A percentile compares a stretch with the other conserved stretches of the same genome.
Evolutionary conservation across 2,113 vertebrate species (phyloP).

Genomic region (Pithys albifrons): DNA sequence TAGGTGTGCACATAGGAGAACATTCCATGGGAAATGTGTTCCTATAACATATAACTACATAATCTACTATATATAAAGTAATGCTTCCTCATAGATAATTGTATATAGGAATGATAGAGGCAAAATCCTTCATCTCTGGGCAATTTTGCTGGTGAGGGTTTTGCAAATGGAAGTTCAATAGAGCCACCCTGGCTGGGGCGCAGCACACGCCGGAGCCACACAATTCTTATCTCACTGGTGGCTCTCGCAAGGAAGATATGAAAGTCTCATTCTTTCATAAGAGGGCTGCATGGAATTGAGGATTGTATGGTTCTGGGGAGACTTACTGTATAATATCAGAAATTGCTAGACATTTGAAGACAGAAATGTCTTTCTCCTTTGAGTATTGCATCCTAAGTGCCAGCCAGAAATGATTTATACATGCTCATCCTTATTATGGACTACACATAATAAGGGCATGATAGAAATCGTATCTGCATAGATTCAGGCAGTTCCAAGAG

Average conservation of each 20-base stretch:
- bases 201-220: background rate
- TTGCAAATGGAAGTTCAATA: constrained; percentile 59
- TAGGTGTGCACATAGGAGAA: background rate
- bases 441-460: constrained; percentile 82
- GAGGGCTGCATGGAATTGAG: constrained; percentile 62
- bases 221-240: constrained; percentile 61
- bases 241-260: constrained; percentile 61
- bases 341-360: constrained; percentile 76
- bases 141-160: constrained; percentile 47
- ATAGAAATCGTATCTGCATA: constrained; percentile 84
- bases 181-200: constrained; percentile 43
- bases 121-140: constrained; percentile 42
- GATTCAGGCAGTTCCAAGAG: constrained; percentile 81
- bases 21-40: background rate
- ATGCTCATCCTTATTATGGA: constrained; percentile 79
- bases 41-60: background rate
- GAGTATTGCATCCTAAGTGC: constrained; percentile 80
- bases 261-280: constrained; percentile 70
- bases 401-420: constrained; percentile 80
- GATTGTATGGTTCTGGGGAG: constrained; percentile 64
- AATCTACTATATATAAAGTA: background rate
- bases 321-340: constrained; percentile 71
- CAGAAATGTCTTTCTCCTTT: constrained; percentile 78
- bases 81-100: constrained; percentile 44
- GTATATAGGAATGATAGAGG: background rate